Evolutionary conservation across 2,113 vertebrate species (phyloP).

Genomic region (Alces alces): DNA sequence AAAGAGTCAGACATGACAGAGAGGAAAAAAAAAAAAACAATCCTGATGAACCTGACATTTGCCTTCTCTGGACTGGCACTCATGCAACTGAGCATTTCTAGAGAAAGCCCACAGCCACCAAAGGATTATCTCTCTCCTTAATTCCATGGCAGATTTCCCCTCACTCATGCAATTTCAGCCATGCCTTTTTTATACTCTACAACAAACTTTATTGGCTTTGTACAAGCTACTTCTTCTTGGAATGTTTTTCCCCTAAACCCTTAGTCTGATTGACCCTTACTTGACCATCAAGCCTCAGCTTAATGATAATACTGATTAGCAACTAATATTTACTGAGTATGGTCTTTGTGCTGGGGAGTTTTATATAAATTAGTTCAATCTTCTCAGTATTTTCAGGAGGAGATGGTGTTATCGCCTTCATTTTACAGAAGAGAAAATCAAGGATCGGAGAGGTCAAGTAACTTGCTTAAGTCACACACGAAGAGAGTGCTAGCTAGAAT

Average conservation of each 20-base stretch:
- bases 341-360: not conserved
- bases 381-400: not conserved
- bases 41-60: not conserved
- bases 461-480: not conserved
- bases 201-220: not conserved
- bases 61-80: not conserved
- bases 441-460: not conserved
- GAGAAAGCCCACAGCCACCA: not conserved
- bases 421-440: not conserved
- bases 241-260: not conserved
- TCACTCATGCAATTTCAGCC: not conserved
- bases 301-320: not conserved
- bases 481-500: not conserved
- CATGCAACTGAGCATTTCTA: not conserved
- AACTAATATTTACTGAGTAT: not conserved
- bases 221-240: not conserved
- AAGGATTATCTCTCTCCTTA: not conserved
- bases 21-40: not conserved
- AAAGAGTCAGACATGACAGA: not conserved
- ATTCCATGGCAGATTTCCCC: not conserved
- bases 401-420: not conserved
- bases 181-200: not conserved
- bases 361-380: not conserved
- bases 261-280: not conserved
- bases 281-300: not conserved